A percentile compares a stretch with the other conserved stretches of the same genome.
Evolutionary conservation across 2,888 invertebrate species (phyloP).

Genomic region (Plagiodera versicolora): DNA sequence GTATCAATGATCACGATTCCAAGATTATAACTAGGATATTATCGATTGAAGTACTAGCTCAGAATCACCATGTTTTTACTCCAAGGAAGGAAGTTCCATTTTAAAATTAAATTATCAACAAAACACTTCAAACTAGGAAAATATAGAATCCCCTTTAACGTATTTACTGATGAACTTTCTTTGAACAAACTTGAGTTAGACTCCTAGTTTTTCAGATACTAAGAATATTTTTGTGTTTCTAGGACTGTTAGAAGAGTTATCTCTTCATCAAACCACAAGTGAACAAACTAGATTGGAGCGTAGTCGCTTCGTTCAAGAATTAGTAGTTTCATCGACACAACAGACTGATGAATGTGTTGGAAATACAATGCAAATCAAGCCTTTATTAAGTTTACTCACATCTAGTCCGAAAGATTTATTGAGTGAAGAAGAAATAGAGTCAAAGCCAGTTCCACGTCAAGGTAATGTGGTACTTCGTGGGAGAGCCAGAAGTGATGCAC

Average conservation of each 20-base stretch:
- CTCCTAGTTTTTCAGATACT: too few species aligned
- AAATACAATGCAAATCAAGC: constrained; percentile 15
- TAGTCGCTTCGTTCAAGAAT: constrained; percentile 70
- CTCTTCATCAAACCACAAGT: constrained; percentile 57
- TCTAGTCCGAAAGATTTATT: constrained; percentile 28
- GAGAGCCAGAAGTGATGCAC: constrained; percentile 48
- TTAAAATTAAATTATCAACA: too few species aligned
- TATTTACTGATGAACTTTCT: too few species aligned
- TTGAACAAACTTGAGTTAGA: too few species aligned
- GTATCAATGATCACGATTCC: too few species aligned
- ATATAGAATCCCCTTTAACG: too few species aligned
- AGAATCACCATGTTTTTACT: too few species aligned
- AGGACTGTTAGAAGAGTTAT: constrained; percentile 57
- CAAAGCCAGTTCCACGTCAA: constrained; percentile 31
- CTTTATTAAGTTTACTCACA: constrained; percentile 26
- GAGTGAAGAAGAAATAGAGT: constrained; percentile 17
- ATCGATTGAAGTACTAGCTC: too few species aligned
- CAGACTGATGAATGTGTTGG: constrained; percentile 24
- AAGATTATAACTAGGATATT: too few species aligned
- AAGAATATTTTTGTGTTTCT: too few species aligned
- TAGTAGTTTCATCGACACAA: constrained; percentile 62
- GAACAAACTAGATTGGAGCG: constrained; percentile 65
- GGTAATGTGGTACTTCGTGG: constrained; percentile 45
- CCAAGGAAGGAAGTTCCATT: too few species aligned
- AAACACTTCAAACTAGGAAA: too few species aligned